Conservation (phyloP, 2,797 vertebrate species). For the Typhlichthys eigenmanni region DNA sequence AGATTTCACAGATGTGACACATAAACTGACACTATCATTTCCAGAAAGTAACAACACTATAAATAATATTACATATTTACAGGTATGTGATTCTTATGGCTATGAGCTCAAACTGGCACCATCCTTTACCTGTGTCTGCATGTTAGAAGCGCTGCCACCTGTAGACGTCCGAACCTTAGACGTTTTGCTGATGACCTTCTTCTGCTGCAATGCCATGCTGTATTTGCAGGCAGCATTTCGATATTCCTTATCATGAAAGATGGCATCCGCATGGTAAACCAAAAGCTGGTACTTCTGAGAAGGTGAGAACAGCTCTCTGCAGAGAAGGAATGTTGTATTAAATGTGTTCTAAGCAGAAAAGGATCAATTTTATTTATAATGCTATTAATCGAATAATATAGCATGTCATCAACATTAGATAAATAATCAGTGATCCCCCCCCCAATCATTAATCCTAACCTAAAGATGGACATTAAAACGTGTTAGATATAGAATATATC, state of each 20-base stretch:
- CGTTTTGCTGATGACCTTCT: slow-evolving; percentile 96
- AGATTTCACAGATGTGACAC: too few species aligned
- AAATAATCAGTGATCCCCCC: too few species aligned
- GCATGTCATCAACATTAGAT: too few species aligned
- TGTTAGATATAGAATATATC: too few species aligned
- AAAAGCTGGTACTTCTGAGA: slow-evolving; percentile 98
- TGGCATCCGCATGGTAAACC: slow-evolving; percentile 95
- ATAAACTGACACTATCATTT: too few species aligned
- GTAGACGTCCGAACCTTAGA: slow-evolving; percentile 96
- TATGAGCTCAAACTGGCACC: not conserved
- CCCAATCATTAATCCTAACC: too few species aligned
- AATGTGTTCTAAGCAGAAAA: not conserved
- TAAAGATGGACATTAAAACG: not conserved
- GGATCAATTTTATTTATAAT: not conserved
- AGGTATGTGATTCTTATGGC: not conserved
- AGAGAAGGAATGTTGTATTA: slow-evolving; percentile 36
- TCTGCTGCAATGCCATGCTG: slow-evolving; percentile 96
- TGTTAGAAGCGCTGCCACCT: slow-evolving; percentile 84
- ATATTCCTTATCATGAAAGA: slow-evolving; percentile 98
- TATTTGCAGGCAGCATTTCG: slow-evolving; percentile 98
- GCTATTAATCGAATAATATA: too few species aligned
- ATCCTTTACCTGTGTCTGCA: slow-evolving; percentile 86
- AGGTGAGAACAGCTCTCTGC: slow-evolving; percentile 92
- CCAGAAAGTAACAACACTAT: not conserved
- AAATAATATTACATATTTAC: not conserved